These are phyloP conservation scores for Tragopan temminckii DNA, from an alignment of 2,797 vertebrate species.

Conservation along the genomic window DNA sequence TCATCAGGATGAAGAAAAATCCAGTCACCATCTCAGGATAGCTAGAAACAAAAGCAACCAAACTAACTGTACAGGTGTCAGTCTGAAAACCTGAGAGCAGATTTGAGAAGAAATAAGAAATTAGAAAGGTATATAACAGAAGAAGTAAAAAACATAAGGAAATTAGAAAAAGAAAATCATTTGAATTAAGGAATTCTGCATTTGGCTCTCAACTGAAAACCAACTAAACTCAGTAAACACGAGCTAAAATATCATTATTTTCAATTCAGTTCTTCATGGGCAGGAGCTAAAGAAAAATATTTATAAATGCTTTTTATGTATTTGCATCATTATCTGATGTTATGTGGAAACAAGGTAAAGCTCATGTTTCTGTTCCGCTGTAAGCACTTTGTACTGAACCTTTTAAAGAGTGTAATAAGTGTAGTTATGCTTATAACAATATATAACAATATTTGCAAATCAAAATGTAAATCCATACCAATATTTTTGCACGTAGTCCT, in stretches of 20 bases:
- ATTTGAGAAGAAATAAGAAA: not conserved
- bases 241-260: slow-evolving; percentile 17
- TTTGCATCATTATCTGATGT: slow-evolving; percentile 22
- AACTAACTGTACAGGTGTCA: not conserved
- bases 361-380: not conserved
- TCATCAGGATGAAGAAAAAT: slow-evolving; percentile 97
- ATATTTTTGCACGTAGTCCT: not conserved
- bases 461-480: not conserved
- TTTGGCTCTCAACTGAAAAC: not conserved
- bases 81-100: not conserved
- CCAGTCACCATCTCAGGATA: slow-evolving; percentile 97
- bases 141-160: fast-evolving
- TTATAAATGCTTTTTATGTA: not conserved
- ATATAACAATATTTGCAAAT: not conserved
- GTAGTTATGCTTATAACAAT: not conserved
- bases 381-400: not conserved
- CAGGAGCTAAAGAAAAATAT: not conserved
- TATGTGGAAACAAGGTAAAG: not conserved
- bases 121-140: not conserved
- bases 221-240: not conserved
- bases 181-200: not conserved
- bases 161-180: not conserved
- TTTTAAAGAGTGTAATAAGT: not conserved
- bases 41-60: slow-evolving; percentile 73
- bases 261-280: not conserved